Base-by-base conservation (phyloP, 2,113 vertebrate species). In the Chitala chitala region DNA sequence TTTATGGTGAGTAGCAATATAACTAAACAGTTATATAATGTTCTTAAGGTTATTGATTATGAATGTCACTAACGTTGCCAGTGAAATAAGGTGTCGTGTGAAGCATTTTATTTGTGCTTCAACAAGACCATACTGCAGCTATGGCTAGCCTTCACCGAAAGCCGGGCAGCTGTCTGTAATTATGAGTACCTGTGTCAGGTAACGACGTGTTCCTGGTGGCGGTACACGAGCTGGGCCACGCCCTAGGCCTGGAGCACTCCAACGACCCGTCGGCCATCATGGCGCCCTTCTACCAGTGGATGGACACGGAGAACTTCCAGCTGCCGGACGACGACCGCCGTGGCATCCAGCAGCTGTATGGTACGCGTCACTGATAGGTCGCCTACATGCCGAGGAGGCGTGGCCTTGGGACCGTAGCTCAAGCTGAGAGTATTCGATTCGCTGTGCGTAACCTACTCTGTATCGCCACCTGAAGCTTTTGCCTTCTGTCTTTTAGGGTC, bases 221-320 rank as follows among this genome's bases (percentile, higher is more conserved):
- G 1, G 92, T 95, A 55, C 94, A 96, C 8, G 94, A 96, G 78
- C 78, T 96, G 79, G 94, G 94, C 44, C 94, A 96, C 13, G 94
- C 94, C 33, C 78, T 96, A 72, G 94, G 94, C 63, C 82, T 96
- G 36, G 94, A 96, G 78, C 94, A 96, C 78, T 96, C 94, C 56
- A 93, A 85, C 0, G 94, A 96, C 70, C 94, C 93, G 0, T 95
- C 93, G 0, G 94, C 94, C 78, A 95, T 96, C 79, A 96, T 96
- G 94, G 94, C 94, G 0, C 94, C 94, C 2, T 96, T 95, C 82
- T 96, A 96, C 84, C 94, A 95, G 82, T 96, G 94, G 94, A 96
- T 96, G 94, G 94, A 96, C 81, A 96, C 94, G 0, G 92, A 94
- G 5, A 92, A 90, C 86, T 96, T 96, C 3, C 78, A 86, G 58